These are phyloP conservation scores for Sinopyrophorus schimmeli DNA, from an alignment of 2,888 invertebrate genomes.

Conservation along the genomic window DNA sequence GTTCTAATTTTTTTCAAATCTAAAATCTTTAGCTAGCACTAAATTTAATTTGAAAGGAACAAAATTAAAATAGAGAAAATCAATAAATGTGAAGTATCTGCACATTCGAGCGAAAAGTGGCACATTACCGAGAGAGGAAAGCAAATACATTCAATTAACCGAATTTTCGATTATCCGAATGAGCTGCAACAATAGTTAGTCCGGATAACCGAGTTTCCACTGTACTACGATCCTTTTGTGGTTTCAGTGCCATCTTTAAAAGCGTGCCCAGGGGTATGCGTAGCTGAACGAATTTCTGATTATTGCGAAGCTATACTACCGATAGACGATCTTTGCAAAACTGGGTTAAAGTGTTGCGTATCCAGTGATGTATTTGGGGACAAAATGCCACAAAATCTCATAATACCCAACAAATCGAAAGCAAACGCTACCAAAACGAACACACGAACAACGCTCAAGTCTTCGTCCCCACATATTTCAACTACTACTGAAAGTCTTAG, in stretches of 20 bases:
- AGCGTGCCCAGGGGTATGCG: slow-evolving; percentile 80
- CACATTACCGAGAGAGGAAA: too few relatives aligned
- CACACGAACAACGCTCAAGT: slow-evolving; percentile 52
- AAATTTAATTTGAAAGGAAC: too few relatives aligned
- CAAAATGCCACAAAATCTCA: slow-evolving; percentile 71
- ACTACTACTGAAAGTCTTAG: slow-evolving; percentile 48
- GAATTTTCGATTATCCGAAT: slow-evolving; percentile 6
- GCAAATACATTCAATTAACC: too few relatives aligned
- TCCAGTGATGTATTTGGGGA: slow-evolving; percentile 73
- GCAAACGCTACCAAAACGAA: slow-evolving; percentile 54
- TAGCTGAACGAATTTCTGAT: slow-evolving; percentile 76
- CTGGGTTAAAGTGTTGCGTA: slow-evolving; percentile 80
- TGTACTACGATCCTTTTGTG: too few relatives aligned
- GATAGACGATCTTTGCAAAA: slow-evolving; percentile 71
- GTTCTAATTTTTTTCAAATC: too few relatives aligned
- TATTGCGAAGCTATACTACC: slow-evolving; percentile 86
- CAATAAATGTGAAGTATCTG: too few relatives aligned
- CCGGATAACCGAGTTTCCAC: too few relatives aligned
- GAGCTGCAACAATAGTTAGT: too few relatives aligned
- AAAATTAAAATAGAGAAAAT: too few relatives aligned
- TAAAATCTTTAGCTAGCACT: too few relatives aligned
- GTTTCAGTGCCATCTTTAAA: slow-evolving; percentile 39
- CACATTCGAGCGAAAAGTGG: too few relatives aligned
- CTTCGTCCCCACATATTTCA: slow-evolving; percentile 45
- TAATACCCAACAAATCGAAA: slow-evolving; percentile 68